phyloP scores from a whole-genome alignment of 1,140 invertebrate genomes.

The Antheraea mylitta region DNA sequence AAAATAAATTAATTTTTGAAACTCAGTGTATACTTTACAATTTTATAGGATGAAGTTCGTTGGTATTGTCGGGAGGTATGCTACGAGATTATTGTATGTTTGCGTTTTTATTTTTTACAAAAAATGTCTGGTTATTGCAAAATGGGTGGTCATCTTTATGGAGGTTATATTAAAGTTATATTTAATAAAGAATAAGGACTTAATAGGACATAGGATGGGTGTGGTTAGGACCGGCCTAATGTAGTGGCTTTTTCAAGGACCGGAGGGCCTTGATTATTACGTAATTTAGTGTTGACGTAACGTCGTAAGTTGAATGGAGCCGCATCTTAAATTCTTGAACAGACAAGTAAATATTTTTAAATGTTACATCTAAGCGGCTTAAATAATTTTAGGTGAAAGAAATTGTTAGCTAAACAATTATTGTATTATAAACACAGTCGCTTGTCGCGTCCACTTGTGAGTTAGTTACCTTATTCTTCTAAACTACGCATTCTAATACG shows the following conservation, averaged over 20 bases:
- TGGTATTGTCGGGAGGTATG: not conserved
- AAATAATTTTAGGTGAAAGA: not conserved
- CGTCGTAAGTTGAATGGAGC: slow-evolving; percentile 30
- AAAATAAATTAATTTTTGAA: slow-evolving; percentile 34
- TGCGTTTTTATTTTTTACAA: slow-evolving; percentile 25
- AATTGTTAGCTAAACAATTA: too few relatives aligned
- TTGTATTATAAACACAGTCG: too few relatives aligned
- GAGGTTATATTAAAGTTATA: too few relatives aligned
- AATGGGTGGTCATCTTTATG: too few relatives aligned
- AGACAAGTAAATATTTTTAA: not conserved
- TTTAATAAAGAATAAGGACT: slow-evolving; percentile 19
- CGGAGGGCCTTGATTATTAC: slow-evolving; percentile 46
- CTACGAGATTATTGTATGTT: slow-evolving; percentile 16
- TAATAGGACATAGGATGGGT: slow-evolving; percentile 25
- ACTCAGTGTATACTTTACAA: slow-evolving; percentile 25
- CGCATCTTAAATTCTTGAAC: not conserved
- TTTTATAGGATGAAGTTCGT: slow-evolving; percentile 20
- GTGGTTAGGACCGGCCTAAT: too few relatives aligned
- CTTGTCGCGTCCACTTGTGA: too few relatives aligned
- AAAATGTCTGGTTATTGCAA: not conserved
- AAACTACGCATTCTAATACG: too few relatives aligned
- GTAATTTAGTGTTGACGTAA: slow-evolving; percentile 59
- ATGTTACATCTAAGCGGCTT: not conserved
- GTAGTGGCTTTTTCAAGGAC: slow-evolving; percentile 17
- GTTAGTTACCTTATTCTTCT: too few relatives aligned